These are phyloP conservation scores for Heloderma charlesbogerti DNA, from an alignment of 2,113 vertebrate species.

Conservation along the genomic window DNA sequence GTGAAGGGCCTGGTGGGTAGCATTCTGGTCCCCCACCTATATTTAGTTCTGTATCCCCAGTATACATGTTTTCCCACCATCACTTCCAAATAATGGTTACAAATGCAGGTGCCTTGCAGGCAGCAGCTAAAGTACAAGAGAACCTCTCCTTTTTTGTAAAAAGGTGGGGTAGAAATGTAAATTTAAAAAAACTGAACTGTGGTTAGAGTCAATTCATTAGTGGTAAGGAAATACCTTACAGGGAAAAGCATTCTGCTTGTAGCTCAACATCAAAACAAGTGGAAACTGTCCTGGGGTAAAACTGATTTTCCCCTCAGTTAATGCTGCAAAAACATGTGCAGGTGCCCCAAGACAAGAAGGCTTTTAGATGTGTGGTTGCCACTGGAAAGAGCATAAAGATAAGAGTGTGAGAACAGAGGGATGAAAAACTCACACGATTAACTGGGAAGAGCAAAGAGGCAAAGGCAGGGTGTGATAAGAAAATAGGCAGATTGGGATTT, in stretches of 20 bases:
- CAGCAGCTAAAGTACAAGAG: not conserved
- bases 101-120: not conserved
- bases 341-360: slow-evolving; percentile 30
- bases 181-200: not conserved
- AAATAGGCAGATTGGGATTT: slow-evolving; percentile 37
- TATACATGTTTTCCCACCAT: not conserved
- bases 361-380: not conserved
- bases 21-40: no score
- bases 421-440: slow-evolving; percentile 60
- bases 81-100: not conserved
- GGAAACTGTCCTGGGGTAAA: slow-evolving; percentile 10
- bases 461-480: slow-evolving; percentile 52
- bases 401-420: slow-evolving; percentile 45
- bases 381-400: slow-evolving; percentile 21
- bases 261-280: slow-evolving; percentile 28
- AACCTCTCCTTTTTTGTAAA: not conserved
- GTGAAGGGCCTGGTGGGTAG: no score
- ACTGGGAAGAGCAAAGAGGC: slow-evolving; percentile 57
- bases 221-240: slow-evolving; percentile 2
- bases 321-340: not conserved
- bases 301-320: slow-evolving; percentile 19
- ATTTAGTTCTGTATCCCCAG: not conserved
- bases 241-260: not conserved
- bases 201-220: slow-evolving; percentile 22
- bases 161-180: not conserved